Evolutionary conservation across 2,113 vertebrate genomes (phyloP), one percentile per base, ranked within the genome.

Genomic region (Phodopus roborovskii): DNA sequence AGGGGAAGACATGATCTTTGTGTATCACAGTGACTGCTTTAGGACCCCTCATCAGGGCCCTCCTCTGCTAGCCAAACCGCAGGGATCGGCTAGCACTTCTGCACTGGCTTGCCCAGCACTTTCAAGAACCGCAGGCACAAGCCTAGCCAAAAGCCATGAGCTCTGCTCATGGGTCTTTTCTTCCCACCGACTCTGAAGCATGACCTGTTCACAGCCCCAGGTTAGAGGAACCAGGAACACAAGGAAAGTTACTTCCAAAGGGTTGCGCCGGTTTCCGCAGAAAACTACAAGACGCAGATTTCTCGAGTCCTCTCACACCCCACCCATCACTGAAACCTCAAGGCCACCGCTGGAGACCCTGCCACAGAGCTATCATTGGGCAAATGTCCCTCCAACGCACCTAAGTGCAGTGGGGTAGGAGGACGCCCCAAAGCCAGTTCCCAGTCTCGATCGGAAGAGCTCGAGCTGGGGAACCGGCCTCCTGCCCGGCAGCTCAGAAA

Each of bases 241-340:
- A 74, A 11, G 42, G 64, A 93, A 96, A 97, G 94, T 97, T 96
- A 58, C 96, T 95, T 92, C n/a, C 22, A 83, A 85, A 81, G 82
- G 91, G 78, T 66, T 19, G 71, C 79, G 84, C 74, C 90, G 53
- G 15, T 91, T 62, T 30, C 91, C 6, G 78, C 73, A 56, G 89
- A 87, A 62, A 88, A 88, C 89, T 91, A 86, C 88, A 8, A 50
- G 73, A 48, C 58, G 4, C 60, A 12, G 26, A 58, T 78, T 75
- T 94, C 39, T 39, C 56, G 12, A 91, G n/a, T 83, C 64, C 64
- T 75, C 75, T 93, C 90, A 82, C 64, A 5, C 88, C 88, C 82
- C 90, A 33, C 17, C 53, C 60, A 33, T 81, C 45, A 50, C 33
- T 13, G 84, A 7, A 7, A 11, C 66, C 90, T 26, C 3, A 56